Conservation (phyloP, 92 coral and sea anemone species). For the Phenganax subtilis region DNA sequence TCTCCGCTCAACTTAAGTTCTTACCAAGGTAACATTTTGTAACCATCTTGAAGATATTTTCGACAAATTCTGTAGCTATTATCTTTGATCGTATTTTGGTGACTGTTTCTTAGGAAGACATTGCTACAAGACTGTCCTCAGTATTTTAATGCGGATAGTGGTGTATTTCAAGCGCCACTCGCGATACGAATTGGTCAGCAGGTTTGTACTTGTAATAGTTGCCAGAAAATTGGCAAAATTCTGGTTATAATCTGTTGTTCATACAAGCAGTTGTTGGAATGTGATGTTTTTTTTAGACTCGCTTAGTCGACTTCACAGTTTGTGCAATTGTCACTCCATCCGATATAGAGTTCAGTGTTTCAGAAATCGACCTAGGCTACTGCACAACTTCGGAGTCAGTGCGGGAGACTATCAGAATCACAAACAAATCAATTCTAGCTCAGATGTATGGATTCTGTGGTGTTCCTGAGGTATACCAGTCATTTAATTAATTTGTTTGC, state of each 20-base stretch:
- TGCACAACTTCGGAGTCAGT: conserved; percentile 85
- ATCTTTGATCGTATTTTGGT: neutral
- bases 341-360: conserved; percentile 80
- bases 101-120: conserved; percentile 51
- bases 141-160: conserved; percentile 67
- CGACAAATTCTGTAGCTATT: too few species aligned
- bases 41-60: too few species aligned
- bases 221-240: neutral
- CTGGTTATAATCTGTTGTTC: neutral
- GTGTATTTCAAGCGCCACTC: conserved; percentile 87
- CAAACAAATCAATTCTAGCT: conserved; percentile 81
- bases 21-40: conserved; percentile 69
- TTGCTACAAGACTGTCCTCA: conserved; percentile 73
- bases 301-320: conserved; percentile 82
- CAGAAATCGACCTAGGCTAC: conserved; percentile 80
- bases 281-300: conserved; percentile 54
- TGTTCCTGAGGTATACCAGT: conserved; percentile 70
- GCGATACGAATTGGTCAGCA: conserved; percentile 88
- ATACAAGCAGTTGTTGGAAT: too few species aligned
- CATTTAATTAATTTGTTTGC: neutral
- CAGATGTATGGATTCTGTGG: conserved; percentile 97
- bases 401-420: conserved; percentile 75
- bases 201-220: conserved; percentile 40
- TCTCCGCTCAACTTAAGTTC: conserved; percentile 96
- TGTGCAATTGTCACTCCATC: conserved; percentile 86